Evolutionary conservation across 2,113 vertebrate species (phyloP).

Genomic region (Circaetus cinerascens): DNA sequence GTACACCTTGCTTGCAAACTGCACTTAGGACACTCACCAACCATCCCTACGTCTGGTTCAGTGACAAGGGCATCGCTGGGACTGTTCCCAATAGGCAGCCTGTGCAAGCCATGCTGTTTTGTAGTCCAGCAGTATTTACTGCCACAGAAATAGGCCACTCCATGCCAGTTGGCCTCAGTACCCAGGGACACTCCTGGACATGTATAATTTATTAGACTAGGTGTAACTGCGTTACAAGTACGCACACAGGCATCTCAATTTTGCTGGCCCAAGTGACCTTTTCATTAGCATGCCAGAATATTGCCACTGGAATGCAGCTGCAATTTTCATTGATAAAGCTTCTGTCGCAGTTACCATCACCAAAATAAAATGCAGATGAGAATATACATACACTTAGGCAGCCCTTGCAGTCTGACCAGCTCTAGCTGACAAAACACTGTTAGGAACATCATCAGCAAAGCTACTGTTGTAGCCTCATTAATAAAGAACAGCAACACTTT

Average conservation of each 20-base stretch:
- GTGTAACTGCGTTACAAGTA: not conserved
- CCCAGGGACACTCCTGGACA: not conserved
- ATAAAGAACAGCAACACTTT: not conserved
- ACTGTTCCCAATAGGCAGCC: not conserved
- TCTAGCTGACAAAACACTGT: not conserved
- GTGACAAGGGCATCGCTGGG: not conserved
- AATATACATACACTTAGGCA: not conserved
- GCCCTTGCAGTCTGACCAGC: not conserved
- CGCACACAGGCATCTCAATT: not conserved
- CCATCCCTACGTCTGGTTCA: not conserved
- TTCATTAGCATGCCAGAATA: fast-evolving
- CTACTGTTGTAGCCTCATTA: not conserved
- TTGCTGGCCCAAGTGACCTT: not conserved
- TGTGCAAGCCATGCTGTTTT: not conserved
- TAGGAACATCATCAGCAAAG: not conserved
- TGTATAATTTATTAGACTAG: not conserved
- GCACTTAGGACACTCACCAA: not conserved
- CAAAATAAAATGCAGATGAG: not conserved
- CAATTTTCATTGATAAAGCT: not conserved
- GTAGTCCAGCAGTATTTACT: not conserved
- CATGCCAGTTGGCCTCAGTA: not conserved
- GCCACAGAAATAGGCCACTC: not conserved
- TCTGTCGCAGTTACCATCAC: not conserved
- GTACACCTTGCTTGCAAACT: not conserved
- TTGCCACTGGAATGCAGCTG: not conserved